Evolutionary conservation across 2,113 vertebrate genomes (phyloP), one percentile per base, ranked within the genome.

Genomic region (Ranitomeya variabilis): DNA sequence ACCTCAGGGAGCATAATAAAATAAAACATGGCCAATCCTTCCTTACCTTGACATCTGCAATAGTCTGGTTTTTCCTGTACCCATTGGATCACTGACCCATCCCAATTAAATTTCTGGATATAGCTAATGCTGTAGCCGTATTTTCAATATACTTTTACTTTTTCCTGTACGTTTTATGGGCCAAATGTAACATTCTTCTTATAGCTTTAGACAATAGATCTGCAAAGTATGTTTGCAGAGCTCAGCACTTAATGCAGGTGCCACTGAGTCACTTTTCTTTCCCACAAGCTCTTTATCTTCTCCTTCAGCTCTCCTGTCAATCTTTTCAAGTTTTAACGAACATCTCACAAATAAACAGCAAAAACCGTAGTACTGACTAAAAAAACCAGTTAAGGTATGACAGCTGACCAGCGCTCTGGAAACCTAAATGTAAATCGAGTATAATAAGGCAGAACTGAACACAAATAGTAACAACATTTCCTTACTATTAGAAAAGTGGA

Each of bases 201-300:
- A 18, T 19, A 74, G 16, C 31, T 45, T 45, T 45, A 74, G 0
- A 74, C 71, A 74, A 74, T 74, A 45, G 71, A 51, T 45, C 37
- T 74, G 45, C 71, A 74, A 74, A 74, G 31, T 74, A 9, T 74
- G 71, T 74, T 74, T 74, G 16, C 71, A 45, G 71, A 74, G 71
- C 31, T 74, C 71, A 74, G 71, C 16, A 51, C 31, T 74, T 14
- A 45, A 73, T 45, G 19, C 71, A 74, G 71, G 71, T 74, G 31
- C 71, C 31, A 37, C 31, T 74, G 69, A 37, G 71, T 74, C 71
- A 74, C 71, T 74, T 74, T 71, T 74, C 71, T 74, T 74, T 74
- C 69, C 26, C 69, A 73, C 26, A 73, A 73, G 69, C 69, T 15
- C 15, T 73, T 73, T 73, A 73, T 73, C 69, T 37, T 37, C 15